Percentiles rank a stretch among this genome's conserved stretches.
These are phyloP conservation scores for Anoplophora glabripennis DNA, from an alignment of 1,140 invertebrate species.

Conservation along the genomic window DNA sequence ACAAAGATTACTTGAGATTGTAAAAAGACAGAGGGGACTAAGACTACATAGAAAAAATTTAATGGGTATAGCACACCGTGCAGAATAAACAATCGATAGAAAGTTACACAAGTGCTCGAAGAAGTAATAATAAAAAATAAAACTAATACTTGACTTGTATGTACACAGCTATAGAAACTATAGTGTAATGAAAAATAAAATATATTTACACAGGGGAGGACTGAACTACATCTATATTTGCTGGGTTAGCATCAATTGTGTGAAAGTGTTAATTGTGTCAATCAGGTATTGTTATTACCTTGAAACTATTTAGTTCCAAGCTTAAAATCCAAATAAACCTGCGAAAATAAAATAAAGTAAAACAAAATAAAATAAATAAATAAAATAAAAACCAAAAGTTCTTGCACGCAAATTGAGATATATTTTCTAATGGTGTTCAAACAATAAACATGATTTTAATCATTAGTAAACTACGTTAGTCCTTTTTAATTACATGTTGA, in stretches of 20 bases:
- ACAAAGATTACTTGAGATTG: slow-evolving; percentile 25
- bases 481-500: too few relatives aligned
- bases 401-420: too few relatives aligned
- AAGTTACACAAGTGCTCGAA: slow-evolving; percentile 44
- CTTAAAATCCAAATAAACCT: slow-evolving; percentile 29
- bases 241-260: slow-evolving; percentile 25
- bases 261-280: slow-evolving; percentile 23
- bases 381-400: slow-evolving; percentile 3
- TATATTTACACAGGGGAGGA: slow-evolving; percentile 34
- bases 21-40: slow-evolving; percentile 22
- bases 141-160: slow-evolving; percentile 23
- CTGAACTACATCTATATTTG: slow-evolving; percentile 36
- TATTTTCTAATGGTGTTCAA: too few relatives aligned
- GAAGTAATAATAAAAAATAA: slow-evolving; percentile 32
- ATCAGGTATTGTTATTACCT: slow-evolving; percentile 29
- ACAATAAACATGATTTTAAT: too few relatives aligned
- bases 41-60: slow-evolving; percentile 28
- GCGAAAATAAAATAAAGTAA: slow-evolving; percentile 30
- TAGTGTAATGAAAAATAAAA: slow-evolving; percentile 14
- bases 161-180: slow-evolving; percentile 34
- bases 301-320: slow-evolving; percentile 22
- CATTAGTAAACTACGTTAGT: too few relatives aligned
- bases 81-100: slow-evolving; percentile 43
- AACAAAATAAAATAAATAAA: slow-evolving; percentile 18
- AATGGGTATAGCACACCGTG: slow-evolving; percentile 37